A percentile compares a stretch with the other conserved stretches of the same genome.
phyloP scores from a whole-genome alignment of 2,113 vertebrate genomes.

The Sceloporus undulatus region DNA sequence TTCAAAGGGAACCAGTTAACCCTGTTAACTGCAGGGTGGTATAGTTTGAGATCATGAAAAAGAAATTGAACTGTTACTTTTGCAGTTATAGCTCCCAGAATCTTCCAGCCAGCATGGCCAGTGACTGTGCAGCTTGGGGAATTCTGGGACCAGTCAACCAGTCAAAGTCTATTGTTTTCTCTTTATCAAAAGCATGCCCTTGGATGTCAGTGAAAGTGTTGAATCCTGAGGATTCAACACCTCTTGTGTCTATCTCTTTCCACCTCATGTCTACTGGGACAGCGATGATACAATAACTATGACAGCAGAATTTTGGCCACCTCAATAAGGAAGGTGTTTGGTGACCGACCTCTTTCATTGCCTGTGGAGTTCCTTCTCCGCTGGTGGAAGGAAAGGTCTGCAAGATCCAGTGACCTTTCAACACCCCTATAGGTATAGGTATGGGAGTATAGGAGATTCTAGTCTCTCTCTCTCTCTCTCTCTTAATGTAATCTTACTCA shows the following conservation, averaged over 20 bases:
- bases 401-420: background rate
- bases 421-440: too few relatives aligned
- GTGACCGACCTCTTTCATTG: background rate
- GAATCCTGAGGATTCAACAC: background rate
- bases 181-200: background rate
- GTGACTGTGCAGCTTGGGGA: background rate
- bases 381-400: background rate
- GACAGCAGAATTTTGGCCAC: too few relatives aligned
- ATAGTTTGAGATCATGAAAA: too few relatives aligned
- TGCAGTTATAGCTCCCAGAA: too few relatives aligned
- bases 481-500: background rate
- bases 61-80: too few relatives aligned
- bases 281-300: too few relatives aligned
- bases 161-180: background rate
- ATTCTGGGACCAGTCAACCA: background rate
- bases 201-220: background rate
- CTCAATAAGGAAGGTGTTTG: background rate
- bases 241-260: too few relatives aligned
- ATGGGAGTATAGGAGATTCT: background rate
- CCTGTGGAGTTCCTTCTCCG: background rate
- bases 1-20: too few relatives aligned
- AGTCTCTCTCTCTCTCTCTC: too few relatives aligned
- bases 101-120: too few relatives aligned
- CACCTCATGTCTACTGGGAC: too few relatives aligned
- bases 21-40: too few relatives aligned